Base-by-base conservation (phyloP, 2,888 invertebrate genomes). In the Eupsilia transversa region DNA sequence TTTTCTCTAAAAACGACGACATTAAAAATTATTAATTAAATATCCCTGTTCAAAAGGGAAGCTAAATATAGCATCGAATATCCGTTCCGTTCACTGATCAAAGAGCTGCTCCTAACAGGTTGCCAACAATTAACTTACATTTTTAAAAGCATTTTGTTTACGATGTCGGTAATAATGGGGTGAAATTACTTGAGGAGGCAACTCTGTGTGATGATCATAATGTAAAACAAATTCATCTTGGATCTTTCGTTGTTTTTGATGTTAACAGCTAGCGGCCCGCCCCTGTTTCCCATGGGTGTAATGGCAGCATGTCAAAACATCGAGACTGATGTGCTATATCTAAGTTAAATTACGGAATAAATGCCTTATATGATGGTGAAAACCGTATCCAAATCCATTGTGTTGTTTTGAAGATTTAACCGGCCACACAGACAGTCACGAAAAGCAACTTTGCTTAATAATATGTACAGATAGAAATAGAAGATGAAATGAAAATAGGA, bases 11-110 rank as follows among this genome's bases (percentile, higher is more conserved):
- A 71, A 68, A n/a, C n/a, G 64, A 59, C 4, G 57, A 82, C 63
- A 84, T 77, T 75, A 71, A 61, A 70, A 77, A 79, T 66, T 72
- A 75, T 63, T 86, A 77, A 87, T 85, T 82, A 77, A 84, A 85
- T 87, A 77, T 72, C 56, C 60, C 30, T 30, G 79, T 76, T 75
- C 59, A 54, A 80, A 77, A 78, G 80, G 54, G 72, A 71, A 61
- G 69, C 64, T 78, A 87, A 74, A 80, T 87, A 73, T 80, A 83
- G 57, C 70, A 56, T 60, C 67, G n/a, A 82, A 83, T 80, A 82
- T 77, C 74, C 67, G 41, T 63, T 54, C 64, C 41, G 65, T 72
- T 54, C 59, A 65, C 49, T 84, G 87, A 85, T 85, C 85, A 85
- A 87, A 85, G 85, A 41, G 67, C n/a, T 33, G 33, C 27, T 57